phyloP scores from a whole-genome alignment of 2,888 invertebrate genomes.

The Drosophila mimica region DNA sequence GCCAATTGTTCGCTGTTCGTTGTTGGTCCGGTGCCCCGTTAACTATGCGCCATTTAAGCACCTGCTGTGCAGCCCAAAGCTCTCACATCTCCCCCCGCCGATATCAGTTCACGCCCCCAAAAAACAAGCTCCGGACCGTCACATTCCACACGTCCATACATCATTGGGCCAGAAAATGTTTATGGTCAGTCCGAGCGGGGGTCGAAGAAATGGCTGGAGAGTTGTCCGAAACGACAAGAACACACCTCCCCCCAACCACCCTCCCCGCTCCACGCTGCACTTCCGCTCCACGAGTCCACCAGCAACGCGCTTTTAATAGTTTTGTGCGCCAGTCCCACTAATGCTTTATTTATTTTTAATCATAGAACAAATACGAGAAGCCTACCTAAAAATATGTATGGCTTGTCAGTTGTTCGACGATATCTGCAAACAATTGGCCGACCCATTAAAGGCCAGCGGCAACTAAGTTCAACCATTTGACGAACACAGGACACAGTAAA shows the following conservation, averaged over 20 bases:
- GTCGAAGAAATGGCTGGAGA: not conserved
- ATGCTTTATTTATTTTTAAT: conserved; percentile 80
- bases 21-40: conserved; percentile 66
- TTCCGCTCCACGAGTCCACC: not conserved
- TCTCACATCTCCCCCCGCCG: conserved; percentile 50
- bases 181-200: conserved; percentile 49
- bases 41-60: conserved; percentile 79
- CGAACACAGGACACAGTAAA: not conserved
- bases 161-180: conserved; percentile 78
- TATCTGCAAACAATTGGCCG: conserved; percentile 78
- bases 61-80: conserved; percentile 67
- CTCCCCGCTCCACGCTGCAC: not conserved
- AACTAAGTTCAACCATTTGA: conserved; percentile 40
- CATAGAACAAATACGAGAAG: conserved; percentile 75
- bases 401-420: conserved; percentile 72
- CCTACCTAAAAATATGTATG: conserved; percentile 59
- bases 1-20: conserved; percentile 55
- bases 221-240: conserved; percentile 8
- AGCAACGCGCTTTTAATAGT: conserved; percentile 72
- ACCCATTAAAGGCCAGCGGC: conserved; percentile 70
- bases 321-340: conserved; percentile 63
- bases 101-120: not conserved
- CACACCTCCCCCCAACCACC: not conserved
- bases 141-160: conserved; percentile 64
- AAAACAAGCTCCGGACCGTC: not conserved